Percentiles rank a stretch among this genome's conserved stretches.
These are phyloP conservation scores for Bombus waltoni DNA, from an alignment of 1,140 invertebrate genomes.

Conservation along the genomic window DNA sequence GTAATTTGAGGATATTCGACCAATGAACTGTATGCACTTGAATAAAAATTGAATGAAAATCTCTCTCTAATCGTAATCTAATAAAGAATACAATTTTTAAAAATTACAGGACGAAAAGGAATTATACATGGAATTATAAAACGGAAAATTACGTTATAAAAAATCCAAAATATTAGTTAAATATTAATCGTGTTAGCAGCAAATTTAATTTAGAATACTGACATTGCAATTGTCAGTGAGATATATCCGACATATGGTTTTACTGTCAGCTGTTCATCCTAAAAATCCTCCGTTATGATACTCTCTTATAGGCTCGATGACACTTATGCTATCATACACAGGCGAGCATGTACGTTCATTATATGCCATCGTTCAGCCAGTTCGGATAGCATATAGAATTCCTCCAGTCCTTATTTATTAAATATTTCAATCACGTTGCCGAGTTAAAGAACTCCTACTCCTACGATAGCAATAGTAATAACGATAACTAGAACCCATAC, in stretches of 20 bases:
- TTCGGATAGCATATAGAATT: neutral
- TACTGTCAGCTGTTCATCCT: neutral
- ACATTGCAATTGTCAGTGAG: neutral
- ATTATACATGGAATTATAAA: no score
- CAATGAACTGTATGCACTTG: no score
- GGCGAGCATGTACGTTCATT: neutral
- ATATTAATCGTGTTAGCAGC: no score
- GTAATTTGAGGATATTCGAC: no score
- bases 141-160: no score
- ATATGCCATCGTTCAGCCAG: neutral
- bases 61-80: no score
- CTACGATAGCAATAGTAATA: neutral
- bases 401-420: neutral
- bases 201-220: neutral
- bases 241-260: neutral
- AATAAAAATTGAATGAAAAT: no score
- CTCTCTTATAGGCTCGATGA: neutral
- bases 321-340: no score
- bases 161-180: no score
- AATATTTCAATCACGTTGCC: slow-evolving; percentile 20
- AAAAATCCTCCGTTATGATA: neutral
- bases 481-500: neutral
- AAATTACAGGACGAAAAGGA: no score
- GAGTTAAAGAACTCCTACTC: neutral
- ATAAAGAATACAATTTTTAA: no score